A percentile compares a stretch with the other conserved stretches of the same genome.
These are phyloP conservation scores for Temnothorax curvispinosus DNA, from an alignment of 1,140 invertebrate species.

Conservation along the genomic window DNA sequence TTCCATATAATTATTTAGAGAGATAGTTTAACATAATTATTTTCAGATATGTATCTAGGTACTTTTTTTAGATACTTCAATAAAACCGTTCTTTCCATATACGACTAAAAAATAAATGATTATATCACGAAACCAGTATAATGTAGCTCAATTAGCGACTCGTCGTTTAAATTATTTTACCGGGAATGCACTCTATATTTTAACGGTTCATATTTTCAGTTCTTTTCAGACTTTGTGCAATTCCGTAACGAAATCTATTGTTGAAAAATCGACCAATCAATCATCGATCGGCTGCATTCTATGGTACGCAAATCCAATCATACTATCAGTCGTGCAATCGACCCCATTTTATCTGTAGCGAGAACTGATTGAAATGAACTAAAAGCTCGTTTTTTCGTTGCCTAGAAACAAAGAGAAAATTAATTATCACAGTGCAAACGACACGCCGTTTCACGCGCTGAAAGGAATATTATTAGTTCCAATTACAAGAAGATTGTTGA, in stretches of 20 bases:
- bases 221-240: neutral
- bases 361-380: constrained; percentile 48
- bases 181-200: neutral
- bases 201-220: neutral
- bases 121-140: neutral
- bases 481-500: constrained; percentile 20
- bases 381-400: constrained; percentile 48
- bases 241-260: constrained; percentile 24
- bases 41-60: no score
- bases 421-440: constrained; percentile 37
- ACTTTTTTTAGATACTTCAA: neutral
- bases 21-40: neutral
- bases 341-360: constrained; percentile 41
- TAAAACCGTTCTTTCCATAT: neutral
- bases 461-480: neutral
- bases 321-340: constrained; percentile 46
- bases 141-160: neutral
- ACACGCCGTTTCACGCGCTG: neutral
- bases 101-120: neutral
- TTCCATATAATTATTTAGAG: neutral
- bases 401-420: constrained; percentile 43
- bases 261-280: constrained; percentile 45
- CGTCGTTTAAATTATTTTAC: neutral
- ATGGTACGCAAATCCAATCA: constrained; percentile 43
- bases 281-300: constrained; percentile 48